Base-by-base conservation (phyloP, 2,888 invertebrate genomes). In the Andricus quercusramuli region DNA sequence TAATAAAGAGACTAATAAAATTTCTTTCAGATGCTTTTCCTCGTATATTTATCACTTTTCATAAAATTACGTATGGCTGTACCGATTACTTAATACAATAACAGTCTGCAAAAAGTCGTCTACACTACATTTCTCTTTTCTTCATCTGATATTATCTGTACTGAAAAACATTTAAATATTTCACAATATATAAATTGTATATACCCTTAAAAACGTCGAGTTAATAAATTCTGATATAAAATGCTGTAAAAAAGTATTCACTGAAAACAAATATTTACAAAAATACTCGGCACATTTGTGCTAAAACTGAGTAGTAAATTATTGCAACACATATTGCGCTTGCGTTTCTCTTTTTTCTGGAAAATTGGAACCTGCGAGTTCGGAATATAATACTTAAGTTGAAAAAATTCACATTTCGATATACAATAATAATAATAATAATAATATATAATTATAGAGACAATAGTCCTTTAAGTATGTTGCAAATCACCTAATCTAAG, bases 171-270 rank as follows among this genome's bases (percentile, higher is more conserved):
- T 56, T 56, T 8, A n/a, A 56, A 56, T n/a, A 56, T 56, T 9
- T 56, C 56, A 56, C 56, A 56, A n/a, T 56, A n/a, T 56, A 56
- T 51, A 51, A 51, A 51, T 51, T 51, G 51, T 56, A 56, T 56
- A 56, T 37, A 37, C 8, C 6, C 37, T 4, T n/a, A 56, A 56
- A 56, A 56, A 56, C 56, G 56, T 56, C n/a, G n/a, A 56, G 8
- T n/a, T n/a, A 56, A 56, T 56, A 56, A 56, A 56, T 56, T n/a
- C 56, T 56, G 56, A 56, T 56, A 56, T 56, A 56, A 56, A 56
- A 56, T 56, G 3, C n/a, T 56, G 56, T 56, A 56, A 56, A 56
- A 56, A 56, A 56, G 8, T 56, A n/a, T n/a, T 56, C 56, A n/a
- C 11, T 56, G 56, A 56, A 56, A 56, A 56, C 56, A 56, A 56